These are phyloP conservation scores for Gobio gobio DNA, from an alignment of 2,113 vertebrate genomes.

Conservation along the genomic window DNA sequence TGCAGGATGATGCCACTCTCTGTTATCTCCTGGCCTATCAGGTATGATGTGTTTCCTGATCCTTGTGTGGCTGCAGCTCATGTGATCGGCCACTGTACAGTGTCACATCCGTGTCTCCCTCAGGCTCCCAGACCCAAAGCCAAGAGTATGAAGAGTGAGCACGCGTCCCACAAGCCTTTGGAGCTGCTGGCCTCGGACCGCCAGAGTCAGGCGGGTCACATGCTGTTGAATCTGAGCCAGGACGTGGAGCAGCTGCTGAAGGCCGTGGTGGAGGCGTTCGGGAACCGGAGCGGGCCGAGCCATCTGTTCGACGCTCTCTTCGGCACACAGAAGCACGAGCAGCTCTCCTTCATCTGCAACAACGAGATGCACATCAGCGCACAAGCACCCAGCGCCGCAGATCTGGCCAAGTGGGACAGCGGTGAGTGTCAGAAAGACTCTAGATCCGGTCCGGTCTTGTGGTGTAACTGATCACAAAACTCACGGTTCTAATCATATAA, in stretches of 20 bases:
- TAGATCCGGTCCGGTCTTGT: no score
- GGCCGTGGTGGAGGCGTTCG: conserved; percentile 91
- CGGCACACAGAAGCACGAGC: conserved; percentile 71
- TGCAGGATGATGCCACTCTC: conserved; percentile 83
- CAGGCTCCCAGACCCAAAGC: conserved; percentile 89
- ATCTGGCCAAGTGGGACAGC: conserved; percentile 85
- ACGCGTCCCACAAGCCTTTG: conserved; percentile 76
- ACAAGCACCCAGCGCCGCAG: conserved; percentile 75
- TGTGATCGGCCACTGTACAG: background rate
- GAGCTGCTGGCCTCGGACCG: conserved; percentile 89
- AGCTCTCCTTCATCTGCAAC: conserved; percentile 84
- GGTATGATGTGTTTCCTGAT: conserved; percentile 69
- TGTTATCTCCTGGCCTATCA: conserved; percentile 93
- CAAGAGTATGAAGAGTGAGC: conserved; percentile 86
- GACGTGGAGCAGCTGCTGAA: conserved; percentile 83
- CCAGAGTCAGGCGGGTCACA: conserved; percentile 94
- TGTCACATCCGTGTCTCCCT: background rate
- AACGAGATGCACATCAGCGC: conserved; percentile 83
- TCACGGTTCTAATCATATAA: no score
- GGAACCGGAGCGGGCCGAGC: conserved; percentile 84
- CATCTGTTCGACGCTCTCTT: conserved; percentile 84
- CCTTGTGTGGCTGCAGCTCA: background rate
- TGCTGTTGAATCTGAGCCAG: conserved; percentile 87
- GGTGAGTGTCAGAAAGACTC: conserved; percentile 73
- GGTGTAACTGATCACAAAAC: no score